Base-by-base conservation (phyloP, 92 coral and sea anemone species). In the Porites lobata region DNA sequence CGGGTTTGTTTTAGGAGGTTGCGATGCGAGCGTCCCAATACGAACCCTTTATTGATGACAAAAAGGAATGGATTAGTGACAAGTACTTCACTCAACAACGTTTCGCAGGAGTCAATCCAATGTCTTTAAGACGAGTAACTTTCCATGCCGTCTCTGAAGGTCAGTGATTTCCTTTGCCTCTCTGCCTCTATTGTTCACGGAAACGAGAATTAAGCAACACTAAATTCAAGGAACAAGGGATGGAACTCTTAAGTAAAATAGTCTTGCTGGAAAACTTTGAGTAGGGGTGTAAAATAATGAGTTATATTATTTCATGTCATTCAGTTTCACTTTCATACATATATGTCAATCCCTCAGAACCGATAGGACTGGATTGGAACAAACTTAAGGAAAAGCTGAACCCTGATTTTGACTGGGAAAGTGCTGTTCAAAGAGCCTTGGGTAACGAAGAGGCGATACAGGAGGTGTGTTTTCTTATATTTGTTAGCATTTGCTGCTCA, bases 41-140 rank as follows among this genome's bases (percentile, higher is more conserved):
- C 67, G 83, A 85, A 54, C 76, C 82, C 17, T 75, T 76, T 57
- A n/a, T 76, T 18, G 22, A 57, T 4, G 29, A 76, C 50, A 63
- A 76, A 53, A 56, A 43, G 5, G 65, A 88, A 18, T 88, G 87
- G 91, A 70, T 76, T 14, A 79, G 71, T 53, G 92, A 89, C 85
- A 77, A 83, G 83, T 89, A 73, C 74, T 89, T 89, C 75, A 71
- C 88, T 38, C 88, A 83, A 50, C 92, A 89, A 64, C 84, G 92
- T 13, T 73, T 89, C 8, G 92, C 92, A 18, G 92, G 92, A 83
- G 58, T 64, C 32, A 89, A 89, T 68, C 92, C 92, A 2, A 89
- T 82, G 88, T 89, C 92, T 72, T 43, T 87, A 12, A 79, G 56
- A 26, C 63, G 69, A 19, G 84, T 87, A 18, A 86, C 83, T 43